Percentiles rank a stretch among this genome's conserved stretches.
Conservation (phyloP, 2,888 invertebrate species). For the Leucoma salicis region DNA sequence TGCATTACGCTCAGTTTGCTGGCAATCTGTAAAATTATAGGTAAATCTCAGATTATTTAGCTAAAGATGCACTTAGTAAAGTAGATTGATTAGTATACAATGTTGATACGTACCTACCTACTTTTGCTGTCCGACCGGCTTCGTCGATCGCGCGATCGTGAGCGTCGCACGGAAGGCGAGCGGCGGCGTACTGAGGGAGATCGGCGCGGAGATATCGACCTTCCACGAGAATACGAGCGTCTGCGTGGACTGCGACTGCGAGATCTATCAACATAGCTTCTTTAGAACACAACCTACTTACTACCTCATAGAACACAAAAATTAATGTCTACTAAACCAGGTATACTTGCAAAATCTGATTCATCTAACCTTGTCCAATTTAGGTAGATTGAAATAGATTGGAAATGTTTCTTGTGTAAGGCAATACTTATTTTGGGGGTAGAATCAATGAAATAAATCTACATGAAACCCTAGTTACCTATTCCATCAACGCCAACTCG, state of each 20-base stretch:
- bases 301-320: slow-evolving; percentile 12
- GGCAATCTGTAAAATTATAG: slow-evolving; percentile 17
- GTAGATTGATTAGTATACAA: neutral
- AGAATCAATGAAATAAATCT: slow-evolving; percentile 25
- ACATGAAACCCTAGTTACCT: slow-evolving; percentile 41
- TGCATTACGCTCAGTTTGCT: slow-evolving; percentile 7
- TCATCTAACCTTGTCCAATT: slow-evolving; percentile 12
- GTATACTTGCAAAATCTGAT: slow-evolving; percentile 3
- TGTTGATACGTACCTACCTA: slow-evolving; percentile 48
- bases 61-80: neutral
- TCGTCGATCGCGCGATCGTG: slow-evolving; percentile 69
- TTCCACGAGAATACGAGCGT: slow-evolving; percentile 71
- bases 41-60: neutral
- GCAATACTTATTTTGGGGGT: slow-evolving; percentile 14
- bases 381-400: slow-evolving; percentile 14
- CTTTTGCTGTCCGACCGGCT: slow-evolving; percentile 74
- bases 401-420: slow-evolving; percentile 14
- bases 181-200: slow-evolving; percentile 71
- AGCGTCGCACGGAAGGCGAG: slow-evolving; percentile 66
- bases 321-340: slow-evolving; percentile 24
- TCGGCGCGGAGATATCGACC: slow-evolving; percentile 69
- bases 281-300: slow-evolving; percentile 12
- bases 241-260: slow-evolving; percentile 76
- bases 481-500: slow-evolving; percentile 52
- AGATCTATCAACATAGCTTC: slow-evolving; percentile 48